Percentiles rank a stretch among this genome's conserved stretches.
These are phyloP conservation scores for Symphodus melops DNA, from an alignment of 2,113 vertebrate genomes.

Conservation along the genomic window DNA sequence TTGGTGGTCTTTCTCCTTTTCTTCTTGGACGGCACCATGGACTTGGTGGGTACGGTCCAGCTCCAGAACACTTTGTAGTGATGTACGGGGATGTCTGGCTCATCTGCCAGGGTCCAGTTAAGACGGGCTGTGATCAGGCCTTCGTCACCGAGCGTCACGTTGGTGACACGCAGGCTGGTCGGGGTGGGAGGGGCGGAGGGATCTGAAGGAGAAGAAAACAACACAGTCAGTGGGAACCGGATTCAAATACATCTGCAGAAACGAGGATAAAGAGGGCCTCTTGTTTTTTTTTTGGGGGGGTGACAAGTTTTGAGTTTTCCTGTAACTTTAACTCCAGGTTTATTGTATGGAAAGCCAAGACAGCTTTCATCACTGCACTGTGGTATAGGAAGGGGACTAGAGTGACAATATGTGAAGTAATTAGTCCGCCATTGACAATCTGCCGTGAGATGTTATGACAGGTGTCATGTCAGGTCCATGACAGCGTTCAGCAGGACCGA, in stretches of 20 bases:
- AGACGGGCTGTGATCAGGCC: constrained; percentile 85
- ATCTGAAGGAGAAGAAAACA: constrained; percentile 79
- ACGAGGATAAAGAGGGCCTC: constrained; percentile 5
- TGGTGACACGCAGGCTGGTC: constrained; percentile 84
- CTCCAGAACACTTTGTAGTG: constrained; percentile 97
- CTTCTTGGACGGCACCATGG: constrained; percentile 90
- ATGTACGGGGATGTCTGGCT: constrained; percentile 92
- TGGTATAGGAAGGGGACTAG: constrained; percentile 11
- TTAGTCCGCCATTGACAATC: constrained; percentile 69
- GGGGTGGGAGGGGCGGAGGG: constrained; percentile 90
- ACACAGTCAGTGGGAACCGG: constrained; percentile 27
- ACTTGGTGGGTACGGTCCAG: constrained; percentile 87
- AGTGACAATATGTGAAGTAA: constrained; percentile 66
- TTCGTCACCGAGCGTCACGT: constrained; percentile 83
- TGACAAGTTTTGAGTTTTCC: constrained; percentile 25
- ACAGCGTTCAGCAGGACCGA: constrained; percentile 57
- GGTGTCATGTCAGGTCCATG: constrained; percentile 73
- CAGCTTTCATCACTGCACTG: constrained; percentile 46
- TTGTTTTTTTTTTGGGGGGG: constrained; percentile 19
- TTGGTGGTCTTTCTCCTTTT: constrained; percentile 91
- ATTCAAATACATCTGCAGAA: constrained; percentile 47
- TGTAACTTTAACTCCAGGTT: constrained; percentile 25
- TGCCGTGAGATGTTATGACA: constrained; percentile 78
- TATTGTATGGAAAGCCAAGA: constrained; percentile 15
- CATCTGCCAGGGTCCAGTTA: constrained; percentile 89